Percentiles rank a stretch among this genome's conserved stretches.
Evolutionary conservation across 53 echinoderm and acorn worm species (phyloP).

Genomic region (Henricia sp.): DNA sequence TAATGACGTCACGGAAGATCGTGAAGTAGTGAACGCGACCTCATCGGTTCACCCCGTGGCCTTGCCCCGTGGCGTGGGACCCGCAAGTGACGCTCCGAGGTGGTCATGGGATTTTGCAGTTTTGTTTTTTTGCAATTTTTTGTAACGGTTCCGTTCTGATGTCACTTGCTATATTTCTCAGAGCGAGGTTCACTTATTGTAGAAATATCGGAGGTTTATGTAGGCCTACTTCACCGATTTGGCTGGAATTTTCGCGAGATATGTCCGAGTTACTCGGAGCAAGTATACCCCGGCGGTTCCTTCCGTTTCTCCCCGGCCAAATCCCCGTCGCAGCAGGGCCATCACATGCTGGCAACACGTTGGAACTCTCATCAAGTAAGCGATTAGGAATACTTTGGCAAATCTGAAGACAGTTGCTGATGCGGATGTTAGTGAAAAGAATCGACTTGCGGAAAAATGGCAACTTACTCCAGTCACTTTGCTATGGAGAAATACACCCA

Average conservation of each 20-base stretch:
- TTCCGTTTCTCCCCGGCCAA: neutral
- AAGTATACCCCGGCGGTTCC: neutral
- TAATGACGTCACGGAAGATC: no score
- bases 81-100: neutral
- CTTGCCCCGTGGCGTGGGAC: neutral
- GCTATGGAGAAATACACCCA: neutral
- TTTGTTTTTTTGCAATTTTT: no score
- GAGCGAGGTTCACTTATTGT: neutral
- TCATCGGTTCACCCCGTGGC: slow-evolving; percentile 11
- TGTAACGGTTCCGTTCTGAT: neutral
- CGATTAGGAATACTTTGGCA: neutral
- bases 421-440: neutral
- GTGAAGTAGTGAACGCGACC: no score
- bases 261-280: neutral
- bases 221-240: neutral
- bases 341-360: slow-evolving; percentile 37
- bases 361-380: slow-evolving; percentile 51
- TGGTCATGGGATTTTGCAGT: neutral
- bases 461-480: neutral
- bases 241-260: no score
- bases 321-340: slow-evolving; percentile 1
- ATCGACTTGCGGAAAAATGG: no score
- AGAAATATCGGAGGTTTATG: neutral
- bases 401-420: neutral
- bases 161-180: no score